phyloP scores from a whole-genome alignment of 1,140 invertebrate species.

The Drosophila bocqueti region DNA sequence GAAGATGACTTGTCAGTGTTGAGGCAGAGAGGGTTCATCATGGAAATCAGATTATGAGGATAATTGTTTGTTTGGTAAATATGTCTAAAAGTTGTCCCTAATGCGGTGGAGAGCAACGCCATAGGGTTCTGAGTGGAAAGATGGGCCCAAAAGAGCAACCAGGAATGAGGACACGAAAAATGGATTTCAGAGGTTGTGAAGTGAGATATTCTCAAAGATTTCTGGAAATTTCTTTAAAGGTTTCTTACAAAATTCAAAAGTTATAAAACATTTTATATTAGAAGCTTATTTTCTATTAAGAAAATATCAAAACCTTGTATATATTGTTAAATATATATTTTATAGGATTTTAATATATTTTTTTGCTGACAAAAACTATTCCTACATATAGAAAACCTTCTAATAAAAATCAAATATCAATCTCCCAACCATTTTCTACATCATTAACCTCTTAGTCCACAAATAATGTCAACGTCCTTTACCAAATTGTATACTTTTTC shows the following conservation, averaged over 20 bases:
- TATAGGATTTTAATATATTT: neutral
- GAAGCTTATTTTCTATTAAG: neutral
- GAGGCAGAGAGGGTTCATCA: conserved; percentile 13
- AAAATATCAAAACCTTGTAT: neutral
- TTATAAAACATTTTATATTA: no score
- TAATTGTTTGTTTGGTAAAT: conserved; percentile 62
- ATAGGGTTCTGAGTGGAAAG: conserved; percentile 13
- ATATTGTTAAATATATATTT: neutral
- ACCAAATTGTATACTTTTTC: conserved; percentile 16
- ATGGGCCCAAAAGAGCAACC: neutral
- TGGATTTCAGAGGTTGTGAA: neutral
- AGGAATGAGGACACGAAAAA: neutral
- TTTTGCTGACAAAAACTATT: neutral
- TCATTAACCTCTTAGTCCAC: conserved; percentile 2
- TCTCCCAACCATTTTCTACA: neutral
- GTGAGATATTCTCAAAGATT: neutral
- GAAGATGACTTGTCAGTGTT: conserved; percentile 43
- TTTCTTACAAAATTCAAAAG: neutral
- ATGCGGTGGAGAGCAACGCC: conserved; percentile 21
- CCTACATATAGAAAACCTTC: neutral
- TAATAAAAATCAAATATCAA: neutral
- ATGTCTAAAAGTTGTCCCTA: conserved; percentile 53
- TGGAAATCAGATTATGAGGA: conserved; percentile 42
- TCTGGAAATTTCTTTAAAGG: neutral
- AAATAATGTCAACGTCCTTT: conserved; percentile 23